Base-by-base conservation (phyloP, 2,797 vertebrate species). In the Hoplostethus atlanticus region DNA sequence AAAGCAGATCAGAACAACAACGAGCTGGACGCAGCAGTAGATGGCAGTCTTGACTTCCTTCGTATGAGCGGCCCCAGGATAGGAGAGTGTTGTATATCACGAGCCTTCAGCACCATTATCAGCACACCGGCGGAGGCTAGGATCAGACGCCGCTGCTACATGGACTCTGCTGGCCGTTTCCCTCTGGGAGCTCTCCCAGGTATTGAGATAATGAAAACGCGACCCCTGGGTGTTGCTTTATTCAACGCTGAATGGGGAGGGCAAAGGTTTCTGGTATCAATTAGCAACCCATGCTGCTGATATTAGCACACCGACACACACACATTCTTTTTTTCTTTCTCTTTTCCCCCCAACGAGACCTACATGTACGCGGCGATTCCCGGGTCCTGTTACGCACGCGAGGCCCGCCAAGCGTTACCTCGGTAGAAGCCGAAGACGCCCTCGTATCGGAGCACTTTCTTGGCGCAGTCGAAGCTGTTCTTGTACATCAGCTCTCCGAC, bases 401-500 rank as follows among this genome's bases (percentile, higher is more conserved):
- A 15, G 7, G 15, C 21, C 73, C 11, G 64, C 2, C 10, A 66
- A 21, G 42, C 38, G 44, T 78, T 94, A 98, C 97, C 97, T 95
- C 97, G 94, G 90, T 99, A 98, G 84, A 98, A 97, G 66, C 97
- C 97, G 71, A 97, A 97, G 93, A 97, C 91, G 78, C 97, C 97
- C 91, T 99, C 97, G 44, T 96, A 98, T 69, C 96, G 95, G 60
- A 98, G 92, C 79, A 98, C 96, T 80, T 98, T 98, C 94, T 97
- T 98, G 50, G 97, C 97, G 76, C 98, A 99, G 91, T 99, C 97
- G 42, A 98, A 99, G 90, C 98, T 99, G 95, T 94, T 99, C 92
- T 98, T 98, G 85, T 98, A 98, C 96, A 98, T 97, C 89, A 98
- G 76, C 80, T 99, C 97, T 70, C 96, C 98, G 11, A 99, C 95